Base-by-base conservation (phyloP, 2,113 vertebrate species). In the Rhabdomys dilectus region DNA sequence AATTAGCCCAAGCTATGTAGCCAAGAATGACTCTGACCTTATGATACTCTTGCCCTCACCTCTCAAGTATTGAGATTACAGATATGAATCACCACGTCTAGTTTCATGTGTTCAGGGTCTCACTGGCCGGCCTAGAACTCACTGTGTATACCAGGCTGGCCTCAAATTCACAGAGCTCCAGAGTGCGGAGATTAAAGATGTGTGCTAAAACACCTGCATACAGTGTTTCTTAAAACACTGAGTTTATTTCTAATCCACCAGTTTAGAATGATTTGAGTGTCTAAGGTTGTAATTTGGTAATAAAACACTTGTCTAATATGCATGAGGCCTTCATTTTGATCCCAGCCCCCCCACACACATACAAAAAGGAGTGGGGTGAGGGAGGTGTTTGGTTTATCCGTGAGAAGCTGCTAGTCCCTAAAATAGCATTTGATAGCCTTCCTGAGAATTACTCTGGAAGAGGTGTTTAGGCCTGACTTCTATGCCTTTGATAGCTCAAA, bases 391-490 rank as follows among this genome's bases (percentile, higher is more conserved):
- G 29, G 66, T 70, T 92, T 39, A 26, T 72, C 75, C 8, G 3
- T 87, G 68, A 92, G 82, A 88, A 91, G 88, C 9, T 22, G 2
- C 42, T 82, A 4, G 53, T 93, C 34, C 53, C 88, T 91, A 66
- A 48, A 89, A 51, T 62, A 72, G 73, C n/a, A n/a, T 76, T 72
- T 91, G 21, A 91, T 80, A 58, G 45, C 93, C 75, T 34, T 70
- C 72, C 51, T 62, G 42, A 92, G 36, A 85, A 85, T 80, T 92
- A n/a, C 70, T 72, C 81, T 87, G 9, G 76, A 86, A 39, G 34
- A 76, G n/a, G 21, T 88, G 91, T 73, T 81, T 89, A 68, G 75
- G 60, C 45, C 76, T 91, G 62, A 92, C 64, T 93, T 92, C 91
- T 85, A 51, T 93, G 82, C 58, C 45, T 93, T 73, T 93, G 66